These are phyloP conservation scores for Brachyopa scutellaris DNA, from an alignment of 2,888 invertebrate genomes.

Conservation along the genomic window DNA sequence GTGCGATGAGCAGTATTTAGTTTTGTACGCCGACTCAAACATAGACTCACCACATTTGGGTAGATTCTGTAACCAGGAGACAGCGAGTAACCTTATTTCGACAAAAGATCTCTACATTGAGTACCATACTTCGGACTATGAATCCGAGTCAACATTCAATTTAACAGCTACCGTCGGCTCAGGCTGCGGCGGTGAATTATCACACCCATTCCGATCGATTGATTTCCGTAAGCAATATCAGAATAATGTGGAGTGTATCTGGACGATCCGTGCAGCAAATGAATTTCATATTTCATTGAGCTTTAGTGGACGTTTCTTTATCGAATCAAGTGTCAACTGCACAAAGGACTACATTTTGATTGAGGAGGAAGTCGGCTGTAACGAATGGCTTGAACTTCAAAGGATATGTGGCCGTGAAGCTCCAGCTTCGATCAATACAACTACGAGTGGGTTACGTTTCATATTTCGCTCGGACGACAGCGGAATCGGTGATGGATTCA, in stretches of 20 bases:
- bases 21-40: conserved; percentile 83
- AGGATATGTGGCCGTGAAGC: conserved; percentile 87
- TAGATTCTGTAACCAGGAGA: conserved; percentile 84
- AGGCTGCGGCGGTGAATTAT: conserved; percentile 88
- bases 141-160: conserved; percentile 76
- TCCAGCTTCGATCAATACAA: conserved; percentile 85
- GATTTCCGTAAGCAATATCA: conserved; percentile 83
- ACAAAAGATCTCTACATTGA: conserved; percentile 85
- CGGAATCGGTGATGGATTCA: conserved; percentile 88
- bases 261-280: conserved; percentile 86
- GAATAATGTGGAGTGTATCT: conserved; percentile 90
- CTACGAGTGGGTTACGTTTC: conserved; percentile 86
- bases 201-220: conserved; percentile 77
- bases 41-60: conserved; percentile 83
- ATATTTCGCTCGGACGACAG: conserved; percentile 87
- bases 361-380: conserved; percentile 82
- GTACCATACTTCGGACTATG: conserved; percentile 84
- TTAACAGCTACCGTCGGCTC: conserved; percentile 80
- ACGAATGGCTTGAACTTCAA: conserved; percentile 76
- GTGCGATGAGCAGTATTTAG: conserved; percentile 84
- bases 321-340: conserved; percentile 88
- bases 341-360: conserved; percentile 89
- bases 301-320: conserved; percentile 88
- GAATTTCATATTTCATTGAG: conserved; percentile 87
- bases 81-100: conserved; percentile 74